Base-by-base conservation (phyloP, 64 coral and sea anemone species). In the Trachythela sp. region DNA sequence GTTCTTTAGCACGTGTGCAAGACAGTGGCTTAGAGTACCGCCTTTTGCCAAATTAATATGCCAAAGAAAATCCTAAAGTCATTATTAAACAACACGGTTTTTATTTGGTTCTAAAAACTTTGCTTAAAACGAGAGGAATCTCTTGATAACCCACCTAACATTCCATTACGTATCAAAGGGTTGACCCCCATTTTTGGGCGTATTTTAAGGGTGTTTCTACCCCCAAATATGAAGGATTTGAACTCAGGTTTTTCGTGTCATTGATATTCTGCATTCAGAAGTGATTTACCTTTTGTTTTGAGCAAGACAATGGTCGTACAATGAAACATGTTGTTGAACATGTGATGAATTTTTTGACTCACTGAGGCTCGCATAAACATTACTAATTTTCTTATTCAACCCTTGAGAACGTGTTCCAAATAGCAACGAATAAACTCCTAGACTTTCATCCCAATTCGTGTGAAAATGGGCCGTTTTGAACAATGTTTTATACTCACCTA, bases 231-330 rank as follows among this genome's bases (percentile, higher is more conserved):
- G 20, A 20, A 40, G 33, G 1, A 29, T 37, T 37, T 37, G 2
- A 0, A 34, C 33, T 80, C 32, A 35, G 34, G 8, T 80, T 37
- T 80, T 4, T 80, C 31, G 37, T 37, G 20, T 13, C 20, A 80
- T 80, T 80, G 31, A 80, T 15, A 36, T 30, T 80, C 75, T 10
- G 75, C 75, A 29, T 80, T 80, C 75, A 80, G 27, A 29, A 35
- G 30, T 37, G 34, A 80, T 80, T 80, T 80, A 30, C 30, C 75
- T 80, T 80, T 80, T 80, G 75, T 80, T 80, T 35, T 80, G 75
- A 35, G 37, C 20, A 3, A 80, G 33, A 80, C 75, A 80, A 80
- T 80, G 75, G 75, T 80, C 10, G 32, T 80, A 80, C 75, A 80
- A 80, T 29, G 37, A 40, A 80, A 37, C 75, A 80, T 80, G 75